Conservation (phyloP, 2,888 invertebrate species). For the Dascillus cervinus region DNA sequence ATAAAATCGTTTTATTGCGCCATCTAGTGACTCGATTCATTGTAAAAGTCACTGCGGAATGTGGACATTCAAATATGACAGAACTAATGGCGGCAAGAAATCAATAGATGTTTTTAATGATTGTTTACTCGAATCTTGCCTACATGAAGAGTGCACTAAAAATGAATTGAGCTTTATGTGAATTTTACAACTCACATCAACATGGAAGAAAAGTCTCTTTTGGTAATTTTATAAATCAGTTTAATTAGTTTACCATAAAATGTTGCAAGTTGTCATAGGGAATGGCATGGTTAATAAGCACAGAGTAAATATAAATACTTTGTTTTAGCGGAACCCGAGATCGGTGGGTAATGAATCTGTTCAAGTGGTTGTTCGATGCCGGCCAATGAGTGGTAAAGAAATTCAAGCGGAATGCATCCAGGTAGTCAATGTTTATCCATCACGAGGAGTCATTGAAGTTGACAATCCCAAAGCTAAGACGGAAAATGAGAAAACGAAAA, state of each 20-base stretch:
- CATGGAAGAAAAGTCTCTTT: too few relatives aligned
- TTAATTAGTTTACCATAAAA: not conserved
- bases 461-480: constrained; percentile 69
- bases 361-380: constrained; percentile 93
- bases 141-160: not conserved
- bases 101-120: constrained; percentile 16
- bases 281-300: too few relatives aligned
- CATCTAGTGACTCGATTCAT: too few relatives aligned
- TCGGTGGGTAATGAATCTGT: constrained; percentile 67
- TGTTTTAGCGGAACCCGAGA: constrained; percentile 37
- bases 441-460: constrained; percentile 86
- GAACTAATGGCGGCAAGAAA: constrained; percentile 18
- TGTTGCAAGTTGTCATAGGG: not conserved
- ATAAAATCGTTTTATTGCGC: too few relatives aligned
- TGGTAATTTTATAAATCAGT: too few relatives aligned
- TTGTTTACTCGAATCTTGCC: constrained; percentile 21
- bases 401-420: constrained; percentile 62
- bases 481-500: constrained; percentile 69
- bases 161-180: not conserved
- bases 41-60: too few relatives aligned
- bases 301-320: too few relatives aligned
- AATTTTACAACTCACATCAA: too few relatives aligned
- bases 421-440: constrained; percentile 77
- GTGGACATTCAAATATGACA: constrained; percentile 18
- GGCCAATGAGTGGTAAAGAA: constrained; percentile 90